Base-by-base conservation (phyloP, 2,888 invertebrate genomes). In the Muscina levida region DNA sequence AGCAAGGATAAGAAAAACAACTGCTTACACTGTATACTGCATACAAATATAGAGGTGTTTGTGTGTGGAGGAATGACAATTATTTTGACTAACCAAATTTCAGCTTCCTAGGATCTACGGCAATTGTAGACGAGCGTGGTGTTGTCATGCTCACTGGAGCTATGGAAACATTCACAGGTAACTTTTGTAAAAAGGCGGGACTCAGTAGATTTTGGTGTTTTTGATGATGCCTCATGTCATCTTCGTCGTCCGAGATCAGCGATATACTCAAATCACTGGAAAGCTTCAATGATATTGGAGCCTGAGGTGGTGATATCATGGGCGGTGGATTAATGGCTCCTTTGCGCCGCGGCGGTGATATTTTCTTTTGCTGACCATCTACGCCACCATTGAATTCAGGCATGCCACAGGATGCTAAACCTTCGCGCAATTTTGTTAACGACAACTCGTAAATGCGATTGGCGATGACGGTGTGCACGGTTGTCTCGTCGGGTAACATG, bases 381-480 rank as follows among this genome's bases (percentile, higher is more conserved):
- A 88, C 89, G 1, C 80, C 86, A 31, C 86, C 82, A 2, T 86
- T 82, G 44, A 88, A 88, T 62, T 88, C 88, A 0, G 88, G 85
- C 22, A 88, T 85, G 3, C 88, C 89, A 67, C 89, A 87, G 5
- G 88, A 87, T 51, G 89, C 89, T 10, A 89, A 85, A 19, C 90
- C 90, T 70, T 89, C 90, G 31, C 89, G 88, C 11, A 89, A 79
- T 67, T 89, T 89, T n/a, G 87, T 87, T 0, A 89, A 83, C 13
- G 89, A 90, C 5, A 89, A 83, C 72, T 89, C 90, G 56, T 89
- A 89, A 42, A 88, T 88, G 72, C 88, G 87, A 79, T 89, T 89
- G 0, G 90, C 89, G 11, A 89, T 89, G 4, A 88, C 89, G n/a
- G 89, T 89, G 39, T 89, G 90, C 6, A 89, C 89, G 3, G 88